Base-by-base conservation (phyloP, 2,888 invertebrate genomes). In the Therioaphis trifolii region DNA sequence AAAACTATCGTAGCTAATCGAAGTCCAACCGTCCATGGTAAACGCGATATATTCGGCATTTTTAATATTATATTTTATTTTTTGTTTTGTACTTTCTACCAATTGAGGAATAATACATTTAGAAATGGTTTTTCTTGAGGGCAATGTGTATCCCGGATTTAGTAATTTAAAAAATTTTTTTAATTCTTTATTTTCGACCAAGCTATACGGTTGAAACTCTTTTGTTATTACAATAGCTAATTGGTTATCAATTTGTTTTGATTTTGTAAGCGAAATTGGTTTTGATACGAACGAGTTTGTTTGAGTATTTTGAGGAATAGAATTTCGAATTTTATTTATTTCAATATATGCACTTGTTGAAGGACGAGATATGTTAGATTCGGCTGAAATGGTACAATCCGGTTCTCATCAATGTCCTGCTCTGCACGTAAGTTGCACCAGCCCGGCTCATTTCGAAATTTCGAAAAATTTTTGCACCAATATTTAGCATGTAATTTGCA, bases 161-260 rank as follows among this genome's bases (percentile, higher is more conserved):
- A 85, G 71, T 4, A 77, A 74, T 52, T 75, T 55, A 11, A 85
- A 84, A 63, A 85, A 85, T 40, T 69, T 75, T 24, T 72, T 66
- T 24, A 85, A 85, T 66, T 78, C 85, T 21, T 85, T 80, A 72
- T 84, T 78, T 46, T 85, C 85, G 55, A 85, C 84, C 5, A 85
- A 75, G 18, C 79, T 84, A 75, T 75, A 85, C 55, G 85, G 85
- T 66, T 82, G 77, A 29, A 79, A 85, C 58, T 79, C 79, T 55
- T 85, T 85, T 11, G 84, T 84, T 46, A 85, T 75, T 18, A 66
- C 18, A 29, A 66, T 66, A 35, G 15, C 35, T 35, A 66, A 35
- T 29, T 66, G 66, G 15, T 66, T n/a, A 66, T 66, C 66, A 66
- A 66, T 29, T 35, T 66, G 15, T 66, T 66, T 29, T 15, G 58